Evolutionary conservation across 1,140 invertebrate genomes (phyloP), one percentile per base, ranked within the genome.

Genomic region (Brachionus rotundiformis): DNA sequence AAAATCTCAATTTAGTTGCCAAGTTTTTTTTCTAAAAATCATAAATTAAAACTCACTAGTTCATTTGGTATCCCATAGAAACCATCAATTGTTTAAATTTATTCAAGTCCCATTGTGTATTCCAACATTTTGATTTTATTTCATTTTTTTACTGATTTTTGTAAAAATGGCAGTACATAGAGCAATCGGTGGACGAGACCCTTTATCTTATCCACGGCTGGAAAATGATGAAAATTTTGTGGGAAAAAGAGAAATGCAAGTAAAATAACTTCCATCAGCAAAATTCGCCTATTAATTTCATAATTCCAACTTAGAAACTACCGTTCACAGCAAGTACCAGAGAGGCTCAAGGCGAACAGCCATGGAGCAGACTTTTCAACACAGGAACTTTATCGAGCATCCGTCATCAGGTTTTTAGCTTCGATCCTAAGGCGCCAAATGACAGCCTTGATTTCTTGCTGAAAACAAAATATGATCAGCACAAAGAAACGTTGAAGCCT

Each of bases 381-480:
- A 86, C 83, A 39, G 83, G 83, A 33, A 88, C 88, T 25, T 83
- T 88, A 27, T 84, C 84, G 16, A 86, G 85, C 25, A 84, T 84
- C 2, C 82, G 87, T 13, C 83, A 84, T 61, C 85, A 88, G 80
- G 84, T 85, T 8, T 86, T 84, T 47, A 85, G 87, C 80, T 83
- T 83, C 82, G 88, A 88, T 68, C 85, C 87, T 8, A 77, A 85
- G 68, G 87, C 86, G 13, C 88, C 88, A 44, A 84, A 83, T 19
- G 87, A 88, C 83, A 85, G 84, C 65, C 82, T 88, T 16, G 88
- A 88, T 81, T 88, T 88, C 84, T 81, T 87, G 39, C 82, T 88
- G 3, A 88, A 87, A 82, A 84, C 87, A 16, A 79, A 85, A 73
- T 88, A 88, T 82, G 82, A 88, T 81, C 88, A 88, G n/a, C 86